A percentile compares a stretch with the other conserved stretches of the same genome.
Conservation (phyloP, 2,797 vertebrate species). For the Lophura swinhoii region DNA sequence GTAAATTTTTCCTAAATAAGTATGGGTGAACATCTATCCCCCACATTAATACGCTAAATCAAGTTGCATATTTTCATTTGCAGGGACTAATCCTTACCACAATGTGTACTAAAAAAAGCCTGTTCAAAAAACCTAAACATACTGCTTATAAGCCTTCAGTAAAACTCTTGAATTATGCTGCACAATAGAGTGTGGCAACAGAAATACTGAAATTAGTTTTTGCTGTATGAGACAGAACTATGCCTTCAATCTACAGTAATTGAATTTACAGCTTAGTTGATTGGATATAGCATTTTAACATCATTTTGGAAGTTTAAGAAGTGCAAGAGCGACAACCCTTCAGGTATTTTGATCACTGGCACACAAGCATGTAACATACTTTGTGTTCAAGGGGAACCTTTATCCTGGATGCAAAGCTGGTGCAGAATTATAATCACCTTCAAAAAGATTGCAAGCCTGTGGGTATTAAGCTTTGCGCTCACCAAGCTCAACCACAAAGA, state of each 20-base stretch:
- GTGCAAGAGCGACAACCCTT: constrained; percentile 70
- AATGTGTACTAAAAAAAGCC: constrained; percentile 69
- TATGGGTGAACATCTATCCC: neutral
- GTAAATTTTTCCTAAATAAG: constrained; percentile 18
- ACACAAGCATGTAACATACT: constrained; percentile 74
- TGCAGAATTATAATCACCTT: constrained; percentile 78
- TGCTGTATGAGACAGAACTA: constrained; percentile 73
- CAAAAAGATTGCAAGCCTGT: constrained; percentile 74
- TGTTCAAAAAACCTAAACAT: constrained; percentile 62
- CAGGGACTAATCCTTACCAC: constrained; percentile 53
- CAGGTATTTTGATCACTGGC: constrained; percentile 77
- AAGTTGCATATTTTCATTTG: constrained; percentile 57
- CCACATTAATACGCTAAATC: constrained; percentile 33
- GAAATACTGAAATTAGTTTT: constrained; percentile 74
- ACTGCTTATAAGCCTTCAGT: constrained; percentile 66
- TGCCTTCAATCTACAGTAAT: constrained; percentile 74
- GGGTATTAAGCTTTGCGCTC: constrained; percentile 76
- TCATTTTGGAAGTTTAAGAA: constrained; percentile 76
- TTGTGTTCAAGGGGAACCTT: constrained; percentile 79
- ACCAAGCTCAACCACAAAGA: constrained; percentile 73
- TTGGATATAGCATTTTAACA: constrained; percentile 77
- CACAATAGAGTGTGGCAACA: constrained; percentile 58
- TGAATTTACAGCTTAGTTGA: constrained; percentile 81
- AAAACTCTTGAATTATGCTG: constrained; percentile 73
- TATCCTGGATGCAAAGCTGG: constrained; percentile 77